phyloP scores from a whole-genome alignment of 2,113 vertebrate genomes.

The Chloroceryle aenea region DNA sequence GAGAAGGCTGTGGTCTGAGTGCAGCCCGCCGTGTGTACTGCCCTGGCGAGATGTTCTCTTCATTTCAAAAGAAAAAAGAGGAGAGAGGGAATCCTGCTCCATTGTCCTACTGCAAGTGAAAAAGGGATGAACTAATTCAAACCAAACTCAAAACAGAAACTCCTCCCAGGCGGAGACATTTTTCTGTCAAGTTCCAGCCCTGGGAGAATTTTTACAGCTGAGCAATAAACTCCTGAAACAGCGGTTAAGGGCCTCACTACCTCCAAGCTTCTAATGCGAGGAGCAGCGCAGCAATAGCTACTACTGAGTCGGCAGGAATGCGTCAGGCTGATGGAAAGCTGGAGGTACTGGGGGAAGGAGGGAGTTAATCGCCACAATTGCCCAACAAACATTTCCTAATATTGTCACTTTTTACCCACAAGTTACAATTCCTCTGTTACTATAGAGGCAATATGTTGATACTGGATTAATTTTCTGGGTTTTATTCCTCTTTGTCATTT shows the following conservation, averaged over 20 bases:
- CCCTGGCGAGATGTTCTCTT: neutral
- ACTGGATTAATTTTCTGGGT: conserved; percentile 74
- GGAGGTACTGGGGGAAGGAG: neutral
- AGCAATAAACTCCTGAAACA: conserved; percentile 53
- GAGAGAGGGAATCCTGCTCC: conserved; percentile 27
- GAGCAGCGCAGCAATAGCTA: neutral
- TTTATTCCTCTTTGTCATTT: conserved; percentile 77
- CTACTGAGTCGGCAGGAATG: neutral
- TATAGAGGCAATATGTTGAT: conserved; percentile 76
- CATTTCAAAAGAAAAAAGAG: neutral
- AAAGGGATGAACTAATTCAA: conserved; percentile 59
- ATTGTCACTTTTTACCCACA: conserved; percentile 61
- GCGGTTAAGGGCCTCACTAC: neutral
- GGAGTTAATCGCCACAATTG: conserved; percentile 20
- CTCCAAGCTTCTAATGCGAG: neutral
- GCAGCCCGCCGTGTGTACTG: neutral
- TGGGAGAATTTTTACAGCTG: conserved; percentile 67
- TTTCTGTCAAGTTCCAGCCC: conserved; percentile 57
- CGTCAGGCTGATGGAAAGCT: neutral
- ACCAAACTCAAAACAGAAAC: conserved; percentile 62
- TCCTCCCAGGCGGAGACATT: conserved; percentile 36
- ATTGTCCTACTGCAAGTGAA: conserved; percentile 46
- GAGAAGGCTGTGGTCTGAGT: neutral
- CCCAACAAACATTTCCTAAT: conserved; percentile 53
- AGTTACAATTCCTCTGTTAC: conserved; percentile 73